Percentiles rank a stretch among this genome's conserved stretches.
Evolutionary conservation across 1,140 invertebrate genomes (phyloP).

Genomic region (Drosophila murphyi): DNA sequence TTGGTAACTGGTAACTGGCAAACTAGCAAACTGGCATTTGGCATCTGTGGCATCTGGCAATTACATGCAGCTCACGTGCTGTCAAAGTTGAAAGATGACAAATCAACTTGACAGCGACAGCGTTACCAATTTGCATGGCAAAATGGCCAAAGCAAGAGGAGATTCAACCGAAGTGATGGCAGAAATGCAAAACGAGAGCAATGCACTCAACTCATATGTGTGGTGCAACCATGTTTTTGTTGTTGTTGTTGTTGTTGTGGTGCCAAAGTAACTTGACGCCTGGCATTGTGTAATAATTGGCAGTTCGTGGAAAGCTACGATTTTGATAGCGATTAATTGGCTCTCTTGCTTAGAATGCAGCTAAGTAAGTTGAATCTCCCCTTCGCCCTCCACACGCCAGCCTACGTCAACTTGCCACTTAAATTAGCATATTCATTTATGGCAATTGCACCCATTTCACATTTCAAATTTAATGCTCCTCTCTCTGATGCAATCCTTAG

Average conservation of each 20-base stretch:
- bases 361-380: slow-evolving; percentile 31
- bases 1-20: slow-evolving; percentile 13
- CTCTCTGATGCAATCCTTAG: background rate
- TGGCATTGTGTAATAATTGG: slow-evolving; percentile 80
- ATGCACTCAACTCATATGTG: slow-evolving; percentile 28
- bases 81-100: slow-evolving; percentile 82
- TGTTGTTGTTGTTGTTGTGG: slow-evolving; percentile 9
- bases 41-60: slow-evolving; percentile 45
- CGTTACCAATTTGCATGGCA: slow-evolving; percentile 75
- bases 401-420: slow-evolving; percentile 15
- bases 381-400: background rate
- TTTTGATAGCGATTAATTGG: slow-evolving; percentile 76
- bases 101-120: slow-evolving; percentile 77
- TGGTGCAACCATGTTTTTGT: background rate
- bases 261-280: slow-evolving; percentile 60
- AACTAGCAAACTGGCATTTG: background rate
- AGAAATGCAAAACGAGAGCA: slow-evolving; percentile 53
- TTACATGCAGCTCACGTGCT: slow-evolving; percentile 79
- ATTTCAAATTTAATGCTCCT: slow-evolving; percentile 37
- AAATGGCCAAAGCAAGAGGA: slow-evolving; percentile 63
- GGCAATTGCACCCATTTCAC: slow-evolving; percentile 60
- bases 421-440: slow-evolving; percentile 80
- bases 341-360: slow-evolving; percentile 47
- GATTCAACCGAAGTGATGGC: slow-evolving; percentile 56
- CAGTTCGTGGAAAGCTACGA: slow-evolving; percentile 75